phyloP scores from a whole-genome alignment of 2,888 invertebrate genomes.

The Dryomyza anilis region DNA sequence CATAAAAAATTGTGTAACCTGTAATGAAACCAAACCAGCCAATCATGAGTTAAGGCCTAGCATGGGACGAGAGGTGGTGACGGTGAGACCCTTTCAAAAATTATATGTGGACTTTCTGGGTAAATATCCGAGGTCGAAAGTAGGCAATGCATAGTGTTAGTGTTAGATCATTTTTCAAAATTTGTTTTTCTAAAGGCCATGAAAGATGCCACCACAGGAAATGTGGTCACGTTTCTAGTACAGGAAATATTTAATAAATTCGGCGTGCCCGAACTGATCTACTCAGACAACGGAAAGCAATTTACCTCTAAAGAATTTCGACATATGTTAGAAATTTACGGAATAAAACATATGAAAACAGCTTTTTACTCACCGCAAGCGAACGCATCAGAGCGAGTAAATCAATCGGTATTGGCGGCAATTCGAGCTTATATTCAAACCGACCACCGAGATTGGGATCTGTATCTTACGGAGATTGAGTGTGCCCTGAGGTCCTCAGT shows the following conservation, averaged over 20 bases:
- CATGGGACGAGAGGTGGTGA: not conserved
- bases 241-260: constrained; percentile 39
- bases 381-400: too few species aligned
- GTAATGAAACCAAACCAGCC: not conserved
- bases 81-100: constrained; percentile 27
- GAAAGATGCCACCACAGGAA: constrained; percentile 20
- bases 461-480: too few species aligned
- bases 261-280: constrained; percentile 36
- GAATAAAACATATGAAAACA: too few species aligned
- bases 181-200: too few species aligned
- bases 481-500: constrained; percentile 7
- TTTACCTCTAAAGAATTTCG: constrained; percentile 34
- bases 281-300: constrained; percentile 43
- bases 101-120: constrained; percentile 14
- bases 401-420: too few species aligned
- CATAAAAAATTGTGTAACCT: too few species aligned
- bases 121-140: too few species aligned
- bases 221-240: constrained; percentile 27
- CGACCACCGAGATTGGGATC: constrained; percentile 28
- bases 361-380: too few species aligned
- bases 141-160: constrained; percentile 21
- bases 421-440: too few species aligned
- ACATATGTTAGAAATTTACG: too few species aligned
- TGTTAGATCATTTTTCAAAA: too few species aligned
- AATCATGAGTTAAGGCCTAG: not conserved